Evolutionary conservation across 2,888 invertebrate species (phyloP).

Genomic region (Mythimna lalbum): DNA sequence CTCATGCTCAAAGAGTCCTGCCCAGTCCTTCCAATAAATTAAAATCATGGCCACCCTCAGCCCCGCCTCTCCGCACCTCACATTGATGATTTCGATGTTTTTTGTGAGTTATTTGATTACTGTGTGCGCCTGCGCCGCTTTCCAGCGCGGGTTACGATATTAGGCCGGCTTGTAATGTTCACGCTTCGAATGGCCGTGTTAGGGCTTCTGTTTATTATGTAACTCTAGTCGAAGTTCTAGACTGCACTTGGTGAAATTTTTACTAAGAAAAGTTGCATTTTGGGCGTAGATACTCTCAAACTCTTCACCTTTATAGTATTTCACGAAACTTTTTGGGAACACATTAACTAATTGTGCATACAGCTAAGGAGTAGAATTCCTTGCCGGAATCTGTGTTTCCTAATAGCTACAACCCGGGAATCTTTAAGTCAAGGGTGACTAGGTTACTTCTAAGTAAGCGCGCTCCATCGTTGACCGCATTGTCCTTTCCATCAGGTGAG

Average conservation of each 20-base stretch:
- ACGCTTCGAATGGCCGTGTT: conserved; percentile 40
- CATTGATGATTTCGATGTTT: conserved; percentile 74
- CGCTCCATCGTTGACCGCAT: too few species aligned
- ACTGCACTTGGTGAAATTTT: neutral
- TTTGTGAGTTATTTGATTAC: conserved; percentile 82
- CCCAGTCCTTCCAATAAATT: neutral
- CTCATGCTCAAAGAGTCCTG: neutral
- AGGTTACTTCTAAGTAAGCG: too few species aligned
- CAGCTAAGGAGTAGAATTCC: too few species aligned
- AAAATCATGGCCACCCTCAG: conserved; percentile 7
- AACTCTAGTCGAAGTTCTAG: conserved; percentile 5
- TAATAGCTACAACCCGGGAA: too few species aligned
- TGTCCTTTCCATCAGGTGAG: too few species aligned
- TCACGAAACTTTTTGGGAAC: too few species aligned
- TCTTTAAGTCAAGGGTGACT: too few species aligned
- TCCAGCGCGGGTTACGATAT: conserved; percentile 53
- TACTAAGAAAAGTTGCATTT: neutral
- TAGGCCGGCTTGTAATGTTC: conserved; percentile 50
- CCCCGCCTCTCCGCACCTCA: conserved; percentile 56
- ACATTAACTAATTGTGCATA: too few species aligned
- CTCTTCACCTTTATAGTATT: too few species aligned
- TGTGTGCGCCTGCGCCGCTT: conserved; percentile 67
- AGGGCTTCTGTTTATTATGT: conserved; percentile 35
- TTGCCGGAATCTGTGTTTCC: too few species aligned
- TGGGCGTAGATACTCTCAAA: too few species aligned